Base-by-base conservation (phyloP, 2,113 vertebrate genomes). In the Halcyon malimbica region DNA sequence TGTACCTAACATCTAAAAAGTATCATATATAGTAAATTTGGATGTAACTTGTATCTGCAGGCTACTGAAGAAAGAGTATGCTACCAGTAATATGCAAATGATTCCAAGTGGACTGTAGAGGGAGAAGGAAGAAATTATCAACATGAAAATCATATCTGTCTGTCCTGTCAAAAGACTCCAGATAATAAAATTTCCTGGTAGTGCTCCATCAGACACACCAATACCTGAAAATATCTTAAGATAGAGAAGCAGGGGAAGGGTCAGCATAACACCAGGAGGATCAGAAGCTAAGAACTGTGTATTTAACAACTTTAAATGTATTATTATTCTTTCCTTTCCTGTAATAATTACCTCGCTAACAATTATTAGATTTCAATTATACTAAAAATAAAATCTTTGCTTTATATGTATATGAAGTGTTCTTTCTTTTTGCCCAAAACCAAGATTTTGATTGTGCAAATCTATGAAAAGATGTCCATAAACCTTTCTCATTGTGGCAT, bases 181-280 rank as follows among this genome's bases (percentile, higher is more conserved):
- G 23, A 33, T 26, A 35, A 11, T n/a, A 79, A 82, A 15, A 88
- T 41, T 59, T 90, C n/a, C n/a, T 4, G 2, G 5, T 59, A 71
- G 41, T 9, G 11, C 10, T 67, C 16, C 24, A 41, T 13, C 23
- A 31, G 24, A 28, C 7, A 24, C 0, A 1, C 2, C 7, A 68
- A 12, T 2, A 63, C 2, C 16, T 50, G 26, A 35, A 91, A 81
- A 67, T 59, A 46, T 1, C 2, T 41, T 46, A 41, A 3, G 8
- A 48, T 11, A 37, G 3, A 56, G 16, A 29, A 83, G 13, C 4
- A 56, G 26, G 12, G 3, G 1, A 65, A 90, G 7, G 11, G 9
- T 29, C 7, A 76, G 11, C 3, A 31, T 39, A 60, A 51, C 13
- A 90, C 10, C 25, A 48, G 35, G 10, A 39, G 16, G 6, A 68